Percentiles rank a stretch among this genome's conserved stretches.
Conservation (phyloP, 1,140 invertebrate genomes). For the Tetraneura akinire region DNA sequence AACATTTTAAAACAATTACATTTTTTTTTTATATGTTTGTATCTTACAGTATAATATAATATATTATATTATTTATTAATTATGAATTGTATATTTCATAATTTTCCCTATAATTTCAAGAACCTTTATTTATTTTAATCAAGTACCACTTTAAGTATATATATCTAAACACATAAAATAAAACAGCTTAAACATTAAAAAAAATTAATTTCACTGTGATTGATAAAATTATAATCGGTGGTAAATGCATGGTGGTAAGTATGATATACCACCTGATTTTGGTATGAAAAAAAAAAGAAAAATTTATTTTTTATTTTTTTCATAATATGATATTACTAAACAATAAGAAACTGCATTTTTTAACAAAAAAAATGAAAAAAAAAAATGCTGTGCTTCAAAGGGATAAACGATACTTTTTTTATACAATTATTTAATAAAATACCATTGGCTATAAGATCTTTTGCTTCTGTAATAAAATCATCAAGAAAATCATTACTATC, state of each 20-base stretch:
- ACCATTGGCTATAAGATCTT: too few species aligned
- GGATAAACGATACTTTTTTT: background rate
- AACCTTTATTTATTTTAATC: too few species aligned
- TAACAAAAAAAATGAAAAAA: background rate
- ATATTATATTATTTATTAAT: background rate
- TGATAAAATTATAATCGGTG: background rate
- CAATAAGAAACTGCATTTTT: background rate
- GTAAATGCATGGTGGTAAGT: conserved; percentile 12
- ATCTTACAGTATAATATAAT: background rate
- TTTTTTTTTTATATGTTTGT: background rate
- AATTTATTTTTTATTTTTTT: conserved; percentile 5
- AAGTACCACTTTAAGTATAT: too few species aligned
- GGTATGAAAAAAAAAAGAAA: background rate
- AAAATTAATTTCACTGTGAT: background rate
- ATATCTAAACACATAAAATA: too few species aligned
- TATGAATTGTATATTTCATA: background rate
- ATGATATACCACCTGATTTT: conserved; percentile 7
- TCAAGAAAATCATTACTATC: too few species aligned
- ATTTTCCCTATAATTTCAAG: too few species aligned
- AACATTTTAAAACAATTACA: background rate
- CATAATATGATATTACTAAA: background rate
- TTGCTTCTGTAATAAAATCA: too few species aligned
- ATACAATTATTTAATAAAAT: too few species aligned
- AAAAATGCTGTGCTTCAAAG: conserved; percentile 1
- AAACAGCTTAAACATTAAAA: too few species aligned